phyloP scores from a whole-genome alignment of 2,888 invertebrate species.

The Platycheirus rosarum region DNA sequence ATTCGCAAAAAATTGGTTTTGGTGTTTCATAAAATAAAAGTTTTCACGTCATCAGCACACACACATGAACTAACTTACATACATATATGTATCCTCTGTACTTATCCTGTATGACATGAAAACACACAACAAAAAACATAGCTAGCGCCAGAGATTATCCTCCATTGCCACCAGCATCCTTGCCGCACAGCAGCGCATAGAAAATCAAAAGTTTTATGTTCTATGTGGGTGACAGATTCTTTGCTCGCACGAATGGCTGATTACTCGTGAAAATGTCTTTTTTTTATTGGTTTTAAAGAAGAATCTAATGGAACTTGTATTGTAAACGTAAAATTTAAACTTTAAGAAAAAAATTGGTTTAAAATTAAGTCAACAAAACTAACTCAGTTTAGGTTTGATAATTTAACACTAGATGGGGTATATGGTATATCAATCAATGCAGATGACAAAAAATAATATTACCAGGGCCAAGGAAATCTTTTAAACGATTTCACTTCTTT shows the following conservation, averaged over 20 bases:
- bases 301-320: not conserved
- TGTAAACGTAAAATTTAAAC: not conserved
- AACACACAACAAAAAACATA: not conserved
- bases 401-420: too few species aligned
- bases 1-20: conserved; percentile 24
- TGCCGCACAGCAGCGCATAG: not conserved
- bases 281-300: not conserved
- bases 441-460: too few species aligned
- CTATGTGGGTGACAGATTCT: conserved; percentile 48
- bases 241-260: not conserved
- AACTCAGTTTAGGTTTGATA: too few species aligned
- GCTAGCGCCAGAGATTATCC: conserved; percentile 22
- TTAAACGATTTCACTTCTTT: too few species aligned
- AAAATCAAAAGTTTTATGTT: conserved; percentile 58
- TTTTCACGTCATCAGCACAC: conserved; percentile 65
- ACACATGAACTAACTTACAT: too few species aligned
- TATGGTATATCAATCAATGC: too few species aligned
- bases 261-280: not conserved
- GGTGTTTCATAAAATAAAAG: conserved; percentile 41
- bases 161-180: not conserved
- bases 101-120: conserved; percentile 48
- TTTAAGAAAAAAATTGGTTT: too few species aligned
- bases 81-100: conserved; percentile 58
- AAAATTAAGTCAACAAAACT: too few species aligned
- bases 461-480: too few species aligned